Conservation (phyloP, 2,113 vertebrate genomes). For the Kryptolebias marmoratus region DNA sequence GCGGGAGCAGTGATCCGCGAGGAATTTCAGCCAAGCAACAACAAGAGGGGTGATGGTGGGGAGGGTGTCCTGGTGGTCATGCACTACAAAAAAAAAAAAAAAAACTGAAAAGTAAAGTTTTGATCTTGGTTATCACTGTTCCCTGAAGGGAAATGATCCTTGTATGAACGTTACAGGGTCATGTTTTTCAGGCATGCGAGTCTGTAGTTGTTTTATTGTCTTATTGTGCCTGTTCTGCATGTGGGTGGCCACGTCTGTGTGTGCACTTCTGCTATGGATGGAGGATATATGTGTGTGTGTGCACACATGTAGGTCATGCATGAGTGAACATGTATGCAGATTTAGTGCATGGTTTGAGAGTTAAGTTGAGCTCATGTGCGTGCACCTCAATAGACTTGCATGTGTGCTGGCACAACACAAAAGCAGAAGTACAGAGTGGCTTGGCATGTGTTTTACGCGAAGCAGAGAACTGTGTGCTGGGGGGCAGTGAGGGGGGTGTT, state of each 20-base stretch:
- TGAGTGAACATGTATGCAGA: slow-evolving; percentile 38
- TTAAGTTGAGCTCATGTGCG: slow-evolving; percentile 17
- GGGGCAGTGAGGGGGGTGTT: slow-evolving; percentile 3
- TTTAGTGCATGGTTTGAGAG: slow-evolving; percentile 15
- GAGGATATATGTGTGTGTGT: slow-evolving; percentile 40
- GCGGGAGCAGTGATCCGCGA: slow-evolving; percentile 79
- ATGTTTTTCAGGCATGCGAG: slow-evolving; percentile 56
- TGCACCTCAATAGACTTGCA: slow-evolving; percentile 17
- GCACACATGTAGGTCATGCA: slow-evolving; percentile 32
- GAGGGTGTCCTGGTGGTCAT: slow-evolving; percentile 18
- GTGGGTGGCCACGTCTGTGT: slow-evolving; percentile 67
- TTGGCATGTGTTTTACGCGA: slow-evolving; percentile 46
- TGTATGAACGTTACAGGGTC: slow-evolving; percentile 61
- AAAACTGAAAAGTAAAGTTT: slow-evolving; percentile 26
- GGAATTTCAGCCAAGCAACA: slow-evolving; percentile 76
- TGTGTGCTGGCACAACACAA: slow-evolving; percentile 55
- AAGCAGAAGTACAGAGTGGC: slow-evolving; percentile 43
- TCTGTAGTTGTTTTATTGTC: slow-evolving; percentile 62
- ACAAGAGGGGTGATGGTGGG: slow-evolving; percentile 46
- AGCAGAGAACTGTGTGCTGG: not conserved
- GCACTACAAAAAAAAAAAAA: slow-evolving; percentile 39
- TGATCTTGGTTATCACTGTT: slow-evolving; percentile 38
- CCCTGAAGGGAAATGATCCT: slow-evolving; percentile 52
- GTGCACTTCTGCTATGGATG: slow-evolving; percentile 21
- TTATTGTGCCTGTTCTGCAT: slow-evolving; percentile 61